Percentiles rank a stretch among this genome's conserved stretches.
phyloP scores from a whole-genome alignment of 2,888 invertebrate genomes.

The Eristalinus aeneus region DNA sequence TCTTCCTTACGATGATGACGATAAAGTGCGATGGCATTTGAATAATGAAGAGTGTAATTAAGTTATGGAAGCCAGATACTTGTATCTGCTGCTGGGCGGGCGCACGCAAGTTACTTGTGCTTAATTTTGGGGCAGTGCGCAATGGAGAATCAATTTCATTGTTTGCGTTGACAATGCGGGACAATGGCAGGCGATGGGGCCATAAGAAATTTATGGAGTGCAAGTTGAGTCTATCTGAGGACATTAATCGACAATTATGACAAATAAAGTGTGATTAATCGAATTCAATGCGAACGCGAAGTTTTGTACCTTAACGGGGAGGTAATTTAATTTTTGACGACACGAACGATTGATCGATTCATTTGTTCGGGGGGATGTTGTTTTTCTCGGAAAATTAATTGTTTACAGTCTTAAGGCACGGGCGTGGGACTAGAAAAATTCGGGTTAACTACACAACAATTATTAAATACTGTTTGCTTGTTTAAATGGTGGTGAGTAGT shows the following conservation, averaged over 20 bases:
- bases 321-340: neutral
- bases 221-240: slow-evolving; percentile 6
- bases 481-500: too few relatives aligned
- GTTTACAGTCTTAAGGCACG: too few relatives aligned
- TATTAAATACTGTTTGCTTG: too few relatives aligned
- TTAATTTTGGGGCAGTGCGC: neutral
- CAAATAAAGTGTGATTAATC: slow-evolving; percentile 14
- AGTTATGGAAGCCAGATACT: neutral
- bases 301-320: neutral
- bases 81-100: neutral
- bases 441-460: too few relatives aligned
- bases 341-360: neutral
- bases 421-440: neutral
- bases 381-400: neutral
- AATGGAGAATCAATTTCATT: neutral
- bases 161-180: neutral
- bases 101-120: slow-evolving; percentile 5
- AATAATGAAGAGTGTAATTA: slow-evolving; percentile 40
- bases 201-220: slow-evolving; percentile 15
- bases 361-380: neutral
- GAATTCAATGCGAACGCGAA: neutral
- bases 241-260: slow-evolving; percentile 21
- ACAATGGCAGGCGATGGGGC: neutral
- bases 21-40: slow-evolving; percentile 37
- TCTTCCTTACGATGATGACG: slow-evolving; percentile 5